phyloP scores from a whole-genome alignment of 2,888 invertebrate genomes.

The Synergus gifuensis region DNA sequence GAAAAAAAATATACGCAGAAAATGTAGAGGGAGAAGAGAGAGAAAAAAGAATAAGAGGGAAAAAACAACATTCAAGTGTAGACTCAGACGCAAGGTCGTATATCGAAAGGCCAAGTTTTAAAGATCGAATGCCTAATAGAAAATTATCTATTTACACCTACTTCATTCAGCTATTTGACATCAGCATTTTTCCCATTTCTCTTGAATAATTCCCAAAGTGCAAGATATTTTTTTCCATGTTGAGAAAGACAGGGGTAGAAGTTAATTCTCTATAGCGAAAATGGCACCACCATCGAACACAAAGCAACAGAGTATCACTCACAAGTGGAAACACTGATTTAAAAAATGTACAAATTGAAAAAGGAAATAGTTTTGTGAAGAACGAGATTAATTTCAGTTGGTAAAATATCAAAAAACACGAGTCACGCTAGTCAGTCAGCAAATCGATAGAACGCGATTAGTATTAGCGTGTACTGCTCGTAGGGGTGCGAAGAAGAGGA shows the following conservation, averaged over 20 bases:
- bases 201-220: background rate
- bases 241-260: background rate
- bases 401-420: conserved; percentile 42
- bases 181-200: background rate
- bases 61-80: conserved; percentile 1
- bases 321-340: background rate
- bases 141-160: background rate
- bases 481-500: conserved; percentile 39
- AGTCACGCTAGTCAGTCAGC: conserved; percentile 55
- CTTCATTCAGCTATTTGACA: background rate
- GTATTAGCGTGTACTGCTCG: conserved; percentile 53
- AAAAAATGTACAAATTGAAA: background rate
- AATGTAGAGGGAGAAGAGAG: background rate
- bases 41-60: background rate
- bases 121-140: background rate
- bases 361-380: background rate
- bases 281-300: conserved; percentile 8
- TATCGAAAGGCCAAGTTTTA: background rate
- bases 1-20: background rate
- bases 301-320: background rate
- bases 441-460: conserved; percentile 71
- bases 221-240: background rate
- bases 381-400: background rate
- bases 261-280: background rate
- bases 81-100: background rate